Evolutionary conservation across 2,113 vertebrate genomes (phyloP).

Genomic region (Salvelinus fontinalis): DNA sequence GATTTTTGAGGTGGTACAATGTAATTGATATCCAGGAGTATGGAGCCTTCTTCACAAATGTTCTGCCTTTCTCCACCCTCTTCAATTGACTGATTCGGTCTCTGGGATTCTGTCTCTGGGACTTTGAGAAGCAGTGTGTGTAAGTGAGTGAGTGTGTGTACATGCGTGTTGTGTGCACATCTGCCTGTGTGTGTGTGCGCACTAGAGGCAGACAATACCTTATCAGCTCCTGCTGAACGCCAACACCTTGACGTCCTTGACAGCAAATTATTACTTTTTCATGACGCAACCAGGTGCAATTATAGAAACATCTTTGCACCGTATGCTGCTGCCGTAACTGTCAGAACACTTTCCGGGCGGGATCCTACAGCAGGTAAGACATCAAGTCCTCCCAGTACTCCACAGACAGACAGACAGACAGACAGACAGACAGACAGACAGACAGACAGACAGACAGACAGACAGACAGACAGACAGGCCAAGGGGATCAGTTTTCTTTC

Average conservation of each 20-base stretch:
- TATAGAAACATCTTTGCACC: conserved; percentile 79
- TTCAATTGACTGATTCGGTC: conserved; percentile 47
- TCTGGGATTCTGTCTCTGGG: conserved; percentile 69
- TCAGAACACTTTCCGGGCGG: conserved; percentile 76
- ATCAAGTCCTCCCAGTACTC: conserved; percentile 73
- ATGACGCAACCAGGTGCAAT: conserved; percentile 84
- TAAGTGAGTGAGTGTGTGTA: conserved; percentile 60
- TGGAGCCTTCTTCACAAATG: conserved; percentile 29
- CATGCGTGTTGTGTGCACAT: conserved; percentile 69
- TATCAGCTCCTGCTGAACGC: conserved; percentile 78
- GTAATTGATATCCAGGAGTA: conserved; percentile 55
- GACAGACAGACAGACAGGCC: conserved; percentile 14
- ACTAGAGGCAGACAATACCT: conserved; percentile 76
- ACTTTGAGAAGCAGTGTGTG: conserved; percentile 69
- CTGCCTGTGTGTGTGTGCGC: conserved; percentile 65
- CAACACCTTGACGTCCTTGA: conserved; percentile 81
- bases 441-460: background rate
- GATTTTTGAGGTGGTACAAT: conserved; percentile 46
- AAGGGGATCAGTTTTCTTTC: no score
- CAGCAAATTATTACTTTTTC: conserved; percentile 84
- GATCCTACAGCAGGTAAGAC: conserved; percentile 74
- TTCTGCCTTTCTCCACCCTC: conserved; percentile 41
- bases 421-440: conserved; percentile 64
- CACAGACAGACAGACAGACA: conserved; percentile 41
- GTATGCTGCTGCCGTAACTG: conserved; percentile 77